Percentiles rank a stretch among this genome's conserved stretches.
These are phyloP conservation scores for Apis dorsata DNA, from an alignment of 1,140 invertebrate genomes.

Conservation along the genomic window DNA sequence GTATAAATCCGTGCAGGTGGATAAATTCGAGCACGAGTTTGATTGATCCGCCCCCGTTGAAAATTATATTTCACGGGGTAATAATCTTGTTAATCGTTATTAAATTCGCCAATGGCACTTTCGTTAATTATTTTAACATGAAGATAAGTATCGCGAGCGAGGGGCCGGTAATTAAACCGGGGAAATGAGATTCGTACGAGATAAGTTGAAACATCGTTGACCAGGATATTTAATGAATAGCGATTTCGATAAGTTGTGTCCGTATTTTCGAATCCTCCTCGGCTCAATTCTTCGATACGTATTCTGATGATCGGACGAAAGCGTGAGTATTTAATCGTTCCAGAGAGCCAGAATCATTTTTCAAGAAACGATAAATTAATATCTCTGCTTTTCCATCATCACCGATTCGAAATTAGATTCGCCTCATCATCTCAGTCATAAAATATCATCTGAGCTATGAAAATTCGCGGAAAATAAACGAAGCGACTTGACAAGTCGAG, in stretches of 20 bases:
- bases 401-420: neutral
- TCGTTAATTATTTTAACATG: neutral
- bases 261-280: neutral
- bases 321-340: neutral
- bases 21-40: neutral
- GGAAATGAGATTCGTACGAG: neutral
- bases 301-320: neutral
- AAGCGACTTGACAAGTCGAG: conserved; percentile 39
- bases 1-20: neutral
- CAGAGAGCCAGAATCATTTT: neutral
- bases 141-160: neutral
- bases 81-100: neutral
- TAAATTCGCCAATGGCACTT: neutral
- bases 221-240: neutral
- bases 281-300: neutral
- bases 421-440: neutral
- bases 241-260: neutral
- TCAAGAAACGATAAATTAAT: conserved; percentile 22
- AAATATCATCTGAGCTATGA: neutral
- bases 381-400: neutral
- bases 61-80: neutral
- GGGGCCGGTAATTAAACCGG: neutral
- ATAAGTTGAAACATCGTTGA: neutral
- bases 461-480: conserved; percentile 44
- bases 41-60: neutral